Conservation (phyloP, 2,113 vertebrate species). For the Apistogramma diplotaenia region DNA sequence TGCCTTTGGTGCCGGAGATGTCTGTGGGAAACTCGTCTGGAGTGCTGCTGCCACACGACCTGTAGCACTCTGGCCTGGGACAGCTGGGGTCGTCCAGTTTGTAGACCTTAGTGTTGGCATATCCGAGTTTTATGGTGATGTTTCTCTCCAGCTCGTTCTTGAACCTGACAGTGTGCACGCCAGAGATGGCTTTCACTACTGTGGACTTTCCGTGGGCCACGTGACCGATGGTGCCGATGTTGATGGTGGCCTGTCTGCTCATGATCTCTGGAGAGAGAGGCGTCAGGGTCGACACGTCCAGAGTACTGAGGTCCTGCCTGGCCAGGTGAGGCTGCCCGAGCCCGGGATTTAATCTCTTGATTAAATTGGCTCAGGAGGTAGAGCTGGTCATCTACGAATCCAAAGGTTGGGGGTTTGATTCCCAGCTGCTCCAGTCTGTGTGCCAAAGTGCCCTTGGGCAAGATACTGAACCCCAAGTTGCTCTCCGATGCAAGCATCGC, state of each 20-base stretch:
- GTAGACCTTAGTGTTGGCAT: slow-evolving; percentile 99
- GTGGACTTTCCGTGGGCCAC: slow-evolving; percentile 99
- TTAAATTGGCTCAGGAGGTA: neutral
- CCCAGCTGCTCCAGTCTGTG: too few relatives aligned
- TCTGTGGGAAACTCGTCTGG: slow-evolving; percentile 97
- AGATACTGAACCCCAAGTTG: too few relatives aligned
- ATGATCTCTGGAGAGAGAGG: slow-evolving; percentile 96
- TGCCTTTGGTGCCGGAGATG: slow-evolving; percentile 92
- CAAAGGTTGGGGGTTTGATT: too few relatives aligned
- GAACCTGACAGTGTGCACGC: slow-evolving; percentile 97
- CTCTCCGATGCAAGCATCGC: too few relatives aligned
- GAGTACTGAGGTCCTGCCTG: too few relatives aligned
- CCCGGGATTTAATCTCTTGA: too few relatives aligned
- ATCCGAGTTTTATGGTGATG: slow-evolving; percentile 98
- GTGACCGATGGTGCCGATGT: slow-evolving; percentile 98
- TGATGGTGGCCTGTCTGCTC: slow-evolving; percentile 98
- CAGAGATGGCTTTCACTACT: slow-evolving; percentile 98
- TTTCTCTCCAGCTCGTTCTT: slow-evolving; percentile 99
- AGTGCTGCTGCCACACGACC: slow-evolving; percentile 96
- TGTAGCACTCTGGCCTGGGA: slow-evolving; percentile 93
- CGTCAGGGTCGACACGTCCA: slow-evolving; percentile 90
- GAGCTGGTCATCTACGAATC: too few relatives aligned
- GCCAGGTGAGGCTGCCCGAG: too few relatives aligned
- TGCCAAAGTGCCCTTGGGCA: too few relatives aligned
- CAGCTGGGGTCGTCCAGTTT: slow-evolving; percentile 95